Evolutionary conservation across 2,113 vertebrate genomes (phyloP).

Genomic region (Chascanopsetta lugubris): DNA sequence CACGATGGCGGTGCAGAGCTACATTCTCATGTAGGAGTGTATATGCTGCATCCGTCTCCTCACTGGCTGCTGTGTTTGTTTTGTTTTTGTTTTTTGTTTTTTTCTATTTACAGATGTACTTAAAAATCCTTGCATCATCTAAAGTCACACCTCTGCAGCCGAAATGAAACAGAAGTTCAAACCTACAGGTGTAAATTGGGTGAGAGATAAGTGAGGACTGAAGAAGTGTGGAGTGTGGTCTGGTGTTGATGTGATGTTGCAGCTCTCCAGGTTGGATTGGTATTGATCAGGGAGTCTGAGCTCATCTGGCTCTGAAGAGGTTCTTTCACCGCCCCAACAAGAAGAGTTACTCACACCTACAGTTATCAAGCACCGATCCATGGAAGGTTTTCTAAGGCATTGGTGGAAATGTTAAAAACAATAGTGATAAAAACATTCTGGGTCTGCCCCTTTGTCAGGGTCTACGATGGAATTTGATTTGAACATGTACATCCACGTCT

Average conservation of each 20-base stretch:
- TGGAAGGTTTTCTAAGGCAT: background rate
- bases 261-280: background rate
- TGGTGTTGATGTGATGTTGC: background rate
- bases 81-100: too few relatives aligned
- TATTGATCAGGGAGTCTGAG: background rate
- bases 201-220: background rate
- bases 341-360: background rate
- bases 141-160: background rate
- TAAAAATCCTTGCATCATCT: background rate
- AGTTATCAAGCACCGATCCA: too few relatives aligned
- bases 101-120: background rate
- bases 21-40: background rate
- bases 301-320: background rate
- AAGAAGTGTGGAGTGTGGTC: background rate
- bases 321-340: background rate
- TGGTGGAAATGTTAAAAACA: background rate
- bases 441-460: too few relatives aligned
- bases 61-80: background rate
- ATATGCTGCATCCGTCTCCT: conserved; percentile 4
- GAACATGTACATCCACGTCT: too few relatives aligned
- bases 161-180: background rate
- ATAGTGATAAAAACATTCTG: background rate
- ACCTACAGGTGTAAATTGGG: background rate
- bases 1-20: background rate
- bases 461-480: too few relatives aligned